phyloP scores from a whole-genome alignment of 2,113 vertebrate species.

The Coptodon bakossiorum region DNA sequence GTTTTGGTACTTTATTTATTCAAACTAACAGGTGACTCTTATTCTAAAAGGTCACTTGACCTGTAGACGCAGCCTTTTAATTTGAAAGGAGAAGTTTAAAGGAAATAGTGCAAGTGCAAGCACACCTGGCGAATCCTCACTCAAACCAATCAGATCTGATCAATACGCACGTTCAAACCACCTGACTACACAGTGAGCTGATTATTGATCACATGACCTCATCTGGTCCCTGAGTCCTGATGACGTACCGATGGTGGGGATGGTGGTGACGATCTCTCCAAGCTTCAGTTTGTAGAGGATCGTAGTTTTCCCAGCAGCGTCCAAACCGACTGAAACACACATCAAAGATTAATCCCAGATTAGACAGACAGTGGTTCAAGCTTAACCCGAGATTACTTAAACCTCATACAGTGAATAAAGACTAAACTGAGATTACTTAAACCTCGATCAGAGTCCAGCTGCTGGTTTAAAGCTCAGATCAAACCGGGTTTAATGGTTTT shows the following conservation, averaged over 20 bases:
- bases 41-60: neutral
- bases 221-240: neutral
- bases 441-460: neutral
- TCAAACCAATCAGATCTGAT: neutral
- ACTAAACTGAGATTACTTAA: neutral
- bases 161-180: neutral
- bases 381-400: neutral
- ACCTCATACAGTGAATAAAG: neutral
- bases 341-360: neutral
- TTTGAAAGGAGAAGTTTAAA: neutral
- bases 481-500: neutral
- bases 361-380: neutral
- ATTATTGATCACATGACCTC: neutral
- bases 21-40: neutral
- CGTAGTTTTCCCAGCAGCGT: slow-evolving; percentile 92
- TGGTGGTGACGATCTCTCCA: slow-evolving; percentile 92
- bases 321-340: slow-evolving; percentile 80
- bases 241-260: slow-evolving; percentile 84
- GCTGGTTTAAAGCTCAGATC: neutral
- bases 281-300: slow-evolving; percentile 93
- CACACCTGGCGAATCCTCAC: neutral
- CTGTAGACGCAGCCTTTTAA: neutral
- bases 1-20: neutral
- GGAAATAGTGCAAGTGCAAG: neutral
- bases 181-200: neutral